phyloP scores from a whole-genome alignment of 2,888 invertebrate genomes.

The Penaeus monodon region DNA sequence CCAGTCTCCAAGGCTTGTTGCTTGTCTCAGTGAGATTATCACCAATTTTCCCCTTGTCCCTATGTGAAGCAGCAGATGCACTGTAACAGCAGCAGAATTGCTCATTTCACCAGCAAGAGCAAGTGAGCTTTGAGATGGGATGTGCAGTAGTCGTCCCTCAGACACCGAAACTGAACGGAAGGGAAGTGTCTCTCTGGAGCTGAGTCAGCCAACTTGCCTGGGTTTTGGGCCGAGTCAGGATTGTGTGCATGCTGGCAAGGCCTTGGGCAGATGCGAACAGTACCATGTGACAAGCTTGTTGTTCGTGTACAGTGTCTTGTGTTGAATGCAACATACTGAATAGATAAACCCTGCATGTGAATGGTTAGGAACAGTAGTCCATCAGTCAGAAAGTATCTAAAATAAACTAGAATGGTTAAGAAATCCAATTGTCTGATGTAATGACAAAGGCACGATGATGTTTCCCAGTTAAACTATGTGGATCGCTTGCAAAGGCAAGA shows the following conservation, averaged over 20 bases:
- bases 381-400: slow-evolving; percentile 44
- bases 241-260: slow-evolving; percentile 60
- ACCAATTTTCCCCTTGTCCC: no score
- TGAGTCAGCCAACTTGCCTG: no score
- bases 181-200: no score
- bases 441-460: slow-evolving; percentile 51
- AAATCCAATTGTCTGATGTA: slow-evolving; percentile 46
- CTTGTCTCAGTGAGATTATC: no score
- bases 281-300: slow-evolving; percentile 62
- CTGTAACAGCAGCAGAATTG: no score
- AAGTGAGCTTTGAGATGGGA: no score
- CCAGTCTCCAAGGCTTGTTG: no score
- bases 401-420: slow-evolving; percentile 48
- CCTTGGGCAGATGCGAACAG: slow-evolving; percentile 62
- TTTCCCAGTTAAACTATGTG: slow-evolving; percentile 40
- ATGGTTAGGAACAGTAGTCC: slow-evolving; percentile 57
- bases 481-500: slow-evolving; percentile 52
- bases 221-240: slow-evolving; percentile 39
- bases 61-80: no score
- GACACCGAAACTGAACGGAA: no score
- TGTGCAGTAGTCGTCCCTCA: no score
- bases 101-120: no score
- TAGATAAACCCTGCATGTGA: slow-evolving; percentile 60
- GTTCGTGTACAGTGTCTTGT: slow-evolving; percentile 62
- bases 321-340: slow-evolving; percentile 60